Percentiles rank a stretch among this genome's conserved stretches.
phyloP scores from a whole-genome alignment of 2,113 vertebrate species.

The Isichthys henryi region DNA sequence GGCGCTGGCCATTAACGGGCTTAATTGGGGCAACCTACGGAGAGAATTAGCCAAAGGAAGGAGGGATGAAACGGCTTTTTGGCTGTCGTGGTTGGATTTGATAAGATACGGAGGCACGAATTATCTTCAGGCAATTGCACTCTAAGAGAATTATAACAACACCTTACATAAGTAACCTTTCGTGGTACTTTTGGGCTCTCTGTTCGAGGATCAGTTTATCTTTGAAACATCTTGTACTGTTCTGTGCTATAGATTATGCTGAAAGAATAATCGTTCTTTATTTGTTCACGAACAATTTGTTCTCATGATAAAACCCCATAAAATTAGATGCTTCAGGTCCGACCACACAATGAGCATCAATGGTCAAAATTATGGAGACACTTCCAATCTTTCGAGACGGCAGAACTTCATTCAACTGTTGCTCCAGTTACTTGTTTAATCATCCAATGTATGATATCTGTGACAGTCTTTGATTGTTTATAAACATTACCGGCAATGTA shows the following conservation, averaged over 20 bases:
- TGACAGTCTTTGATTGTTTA: neutral
- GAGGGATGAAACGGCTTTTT: neutral
- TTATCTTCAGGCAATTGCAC: neutral
- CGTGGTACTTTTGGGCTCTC: neutral
- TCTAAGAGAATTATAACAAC: neutral
- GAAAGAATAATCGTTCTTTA: neutral
- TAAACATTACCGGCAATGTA: neutral
- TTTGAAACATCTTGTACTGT: neutral
- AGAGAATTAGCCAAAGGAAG: neutral
- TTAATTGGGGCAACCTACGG: neutral
- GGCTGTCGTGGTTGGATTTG: neutral
- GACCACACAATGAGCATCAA: neutral
- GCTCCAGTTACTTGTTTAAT: neutral
- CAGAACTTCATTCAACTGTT: neutral
- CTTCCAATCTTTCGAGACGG: neutral
- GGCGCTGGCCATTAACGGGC: neutral
- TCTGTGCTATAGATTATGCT: neutral
- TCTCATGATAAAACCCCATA: neutral
- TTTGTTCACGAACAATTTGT: neutral
- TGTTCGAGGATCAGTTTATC: neutral
- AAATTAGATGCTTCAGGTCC: neutral
- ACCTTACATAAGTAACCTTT: neutral
- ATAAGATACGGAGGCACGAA: neutral
- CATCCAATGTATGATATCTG: neutral
- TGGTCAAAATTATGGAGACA: neutral